These are phyloP conservation scores for Metacarcinus magister DNA, from an alignment of 2,888 invertebrate species.

Conservation along the genomic window DNA sequence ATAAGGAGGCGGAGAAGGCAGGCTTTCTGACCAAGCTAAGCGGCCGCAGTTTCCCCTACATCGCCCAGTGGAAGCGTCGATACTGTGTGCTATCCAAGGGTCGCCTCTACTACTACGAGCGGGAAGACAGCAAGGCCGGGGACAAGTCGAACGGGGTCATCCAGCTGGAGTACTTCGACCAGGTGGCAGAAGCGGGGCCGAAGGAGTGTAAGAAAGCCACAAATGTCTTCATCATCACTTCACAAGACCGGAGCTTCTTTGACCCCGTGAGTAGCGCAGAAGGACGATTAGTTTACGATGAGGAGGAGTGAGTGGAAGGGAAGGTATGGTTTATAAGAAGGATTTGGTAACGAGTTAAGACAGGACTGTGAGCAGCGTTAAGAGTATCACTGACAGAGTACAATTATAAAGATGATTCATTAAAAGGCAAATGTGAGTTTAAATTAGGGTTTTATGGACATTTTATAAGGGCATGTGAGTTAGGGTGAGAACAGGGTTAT, in stretches of 20 bases:
- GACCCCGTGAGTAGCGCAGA: constrained; percentile 83
- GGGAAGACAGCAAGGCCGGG: constrained; percentile 83
- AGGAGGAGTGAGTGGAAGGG: background rate
- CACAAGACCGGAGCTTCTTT: constrained; percentile 84
- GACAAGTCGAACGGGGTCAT: constrained; percentile 84
- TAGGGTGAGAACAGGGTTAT: background rate
- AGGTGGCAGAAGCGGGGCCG: constrained; percentile 83
- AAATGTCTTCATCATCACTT: constrained; percentile 84
- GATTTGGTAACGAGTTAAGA: too few relatives aligned
- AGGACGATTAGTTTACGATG: background rate
- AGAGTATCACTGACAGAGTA: too few relatives aligned
- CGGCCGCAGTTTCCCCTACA: constrained; percentile 78
- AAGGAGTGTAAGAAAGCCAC: constrained; percentile 84
- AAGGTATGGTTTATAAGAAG: background rate
- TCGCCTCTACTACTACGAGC: constrained; percentile 80
- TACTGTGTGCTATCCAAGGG: constrained; percentile 80
- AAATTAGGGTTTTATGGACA: background rate
- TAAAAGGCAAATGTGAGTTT: too few relatives aligned
- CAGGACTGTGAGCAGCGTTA: too few relatives aligned
- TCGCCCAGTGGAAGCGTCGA: constrained; percentile 81
- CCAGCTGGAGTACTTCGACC: constrained; percentile 84
- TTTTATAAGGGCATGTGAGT: background rate
- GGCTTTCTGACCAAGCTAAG: constrained; percentile 81
- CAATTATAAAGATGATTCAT: too few relatives aligned
- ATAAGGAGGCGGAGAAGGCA: constrained; percentile 78